Evolutionary conservation across 2,888 invertebrate species (phyloP), one percentile per base, ranked within the genome.

Genomic region (Sesamia inferens): DNA sequence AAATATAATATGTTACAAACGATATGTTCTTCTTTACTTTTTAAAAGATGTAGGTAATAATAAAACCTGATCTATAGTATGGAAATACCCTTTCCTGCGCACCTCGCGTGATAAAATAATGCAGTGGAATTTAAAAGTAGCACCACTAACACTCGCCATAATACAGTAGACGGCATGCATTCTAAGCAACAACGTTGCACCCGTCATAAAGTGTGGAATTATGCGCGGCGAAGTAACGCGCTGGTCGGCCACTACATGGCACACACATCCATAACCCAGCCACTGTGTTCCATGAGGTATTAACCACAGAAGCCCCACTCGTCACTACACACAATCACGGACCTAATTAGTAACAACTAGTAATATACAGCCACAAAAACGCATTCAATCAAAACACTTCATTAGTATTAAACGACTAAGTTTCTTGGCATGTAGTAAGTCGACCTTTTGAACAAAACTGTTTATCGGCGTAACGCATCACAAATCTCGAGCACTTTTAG

Each of bases 201-300:
- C 72, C 83, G 68, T 78, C 83, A 81, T 85, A 85, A 85, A 83
- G 74, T 77, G 76, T 76, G 57, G 77, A 74, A 71, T 83, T 85
- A 85, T 83, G 81, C 75, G 44, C 82, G 59, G 71, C 64, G 24
- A 48, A 58, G 58, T 65, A 74, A 51, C 14, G 58, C 78, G 70
- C 74, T 22, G 76, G 11, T 65, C 42, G 22, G 64, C 54, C 54
- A 48, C 47, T 48, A 42, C 55, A 47, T n/a, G 51, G 54, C 64
- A n/a, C 57, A 1, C 58, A 54, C 51, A 54, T n/a, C n/a, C 51
- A 54, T 24, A 47, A 11, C 68, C 7, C 19, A 13, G 5, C 31
- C 39, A 54, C 39, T n/a, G 10, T 22, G 58, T 54, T 22, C 22
- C 14, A 47, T 13, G 14, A 10, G 19, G 14, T 11, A 16, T 24